A percentile compares a stretch with the other conserved stretches of the same genome.
These are phyloP conservation scores for Asteroscopus sphinx DNA, from an alignment of 2,888 invertebrate genomes.

Conservation along the genomic window DNA sequence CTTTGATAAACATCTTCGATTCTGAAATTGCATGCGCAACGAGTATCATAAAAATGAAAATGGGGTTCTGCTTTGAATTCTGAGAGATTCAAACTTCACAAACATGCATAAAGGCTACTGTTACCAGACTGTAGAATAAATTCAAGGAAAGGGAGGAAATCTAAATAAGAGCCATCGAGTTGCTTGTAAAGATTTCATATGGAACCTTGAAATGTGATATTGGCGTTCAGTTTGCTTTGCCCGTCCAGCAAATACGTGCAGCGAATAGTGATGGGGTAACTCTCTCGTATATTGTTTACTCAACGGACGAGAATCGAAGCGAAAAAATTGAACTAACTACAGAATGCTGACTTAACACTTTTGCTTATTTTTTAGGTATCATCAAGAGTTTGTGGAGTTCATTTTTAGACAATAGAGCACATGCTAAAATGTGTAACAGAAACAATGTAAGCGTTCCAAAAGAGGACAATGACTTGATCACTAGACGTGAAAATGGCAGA, in stretches of 20 bases:
- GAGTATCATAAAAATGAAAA: constrained; percentile 39
- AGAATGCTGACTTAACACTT: constrained; percentile 21
- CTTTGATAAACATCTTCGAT: constrained; percentile 39
- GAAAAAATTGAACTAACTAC: constrained; percentile 27
- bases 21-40: constrained; percentile 34
- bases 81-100: constrained; percentile 22
- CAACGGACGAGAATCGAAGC: constrained; percentile 28
- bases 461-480: too few species aligned
- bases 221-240: constrained; percentile 48
- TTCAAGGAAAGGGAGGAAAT: constrained; percentile 31
- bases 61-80: constrained; percentile 17
- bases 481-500: too few species aligned
- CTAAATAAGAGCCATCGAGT: constrained; percentile 33
- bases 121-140: constrained; percentile 24
- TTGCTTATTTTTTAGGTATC: constrained; percentile 11
- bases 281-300: constrained; percentile 46
- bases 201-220: constrained; percentile 48
- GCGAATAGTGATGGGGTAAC: constrained; percentile 40
- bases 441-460: too few species aligned
- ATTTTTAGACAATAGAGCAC: not conserved
- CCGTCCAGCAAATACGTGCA: constrained; percentile 45
- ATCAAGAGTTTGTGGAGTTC: not conserved
- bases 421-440: not conserved
- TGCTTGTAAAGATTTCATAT: constrained; percentile 47
- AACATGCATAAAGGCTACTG: constrained; percentile 14